Evolutionary conservation across 2,797 vertebrate species (phyloP).

Genomic region (Oreochromis grahami): DNA sequence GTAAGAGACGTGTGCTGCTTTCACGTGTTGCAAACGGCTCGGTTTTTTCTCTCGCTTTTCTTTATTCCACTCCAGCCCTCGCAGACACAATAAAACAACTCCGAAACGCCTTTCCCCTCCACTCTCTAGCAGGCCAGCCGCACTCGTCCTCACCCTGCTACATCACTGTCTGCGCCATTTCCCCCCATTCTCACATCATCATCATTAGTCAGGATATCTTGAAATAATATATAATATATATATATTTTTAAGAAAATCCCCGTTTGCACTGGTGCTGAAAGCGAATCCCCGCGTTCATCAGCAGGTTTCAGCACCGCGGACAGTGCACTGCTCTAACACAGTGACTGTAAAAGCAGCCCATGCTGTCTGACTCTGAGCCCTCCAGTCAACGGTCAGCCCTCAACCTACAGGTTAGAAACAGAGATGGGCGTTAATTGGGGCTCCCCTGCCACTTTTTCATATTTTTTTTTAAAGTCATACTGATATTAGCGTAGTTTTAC

Average conservation of each 20-base stretch:
- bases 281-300: neutral
- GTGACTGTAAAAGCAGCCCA: neutral
- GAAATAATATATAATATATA: neutral
- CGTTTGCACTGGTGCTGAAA: neutral
- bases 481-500: neutral
- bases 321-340: slow-evolving; percentile 36
- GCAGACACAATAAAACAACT: neutral
- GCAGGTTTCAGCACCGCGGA: slow-evolving; percentile 67
- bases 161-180: slow-evolving; percentile 1
- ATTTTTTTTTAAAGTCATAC: neutral
- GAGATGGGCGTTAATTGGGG: slow-evolving; percentile 36
- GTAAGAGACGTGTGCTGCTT: neutral
- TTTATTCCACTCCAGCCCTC: neutral
- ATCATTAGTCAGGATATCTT: neutral
- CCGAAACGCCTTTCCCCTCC: neutral
- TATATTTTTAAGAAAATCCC: neutral
- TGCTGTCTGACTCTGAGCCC: slow-evolving; percentile 16
- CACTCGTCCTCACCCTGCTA: neutral
- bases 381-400: slow-evolving; percentile 31
- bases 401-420: slow-evolving; percentile 10
- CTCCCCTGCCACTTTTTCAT: neutral
- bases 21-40: neutral
- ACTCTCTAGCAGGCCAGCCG: neutral
- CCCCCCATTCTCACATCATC: neutral
- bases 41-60: neutral